These are phyloP conservation scores for Corythornis madagascariensis DNA, from an alignment of 2,113 vertebrate species.

Conservation along the genomic window DNA sequence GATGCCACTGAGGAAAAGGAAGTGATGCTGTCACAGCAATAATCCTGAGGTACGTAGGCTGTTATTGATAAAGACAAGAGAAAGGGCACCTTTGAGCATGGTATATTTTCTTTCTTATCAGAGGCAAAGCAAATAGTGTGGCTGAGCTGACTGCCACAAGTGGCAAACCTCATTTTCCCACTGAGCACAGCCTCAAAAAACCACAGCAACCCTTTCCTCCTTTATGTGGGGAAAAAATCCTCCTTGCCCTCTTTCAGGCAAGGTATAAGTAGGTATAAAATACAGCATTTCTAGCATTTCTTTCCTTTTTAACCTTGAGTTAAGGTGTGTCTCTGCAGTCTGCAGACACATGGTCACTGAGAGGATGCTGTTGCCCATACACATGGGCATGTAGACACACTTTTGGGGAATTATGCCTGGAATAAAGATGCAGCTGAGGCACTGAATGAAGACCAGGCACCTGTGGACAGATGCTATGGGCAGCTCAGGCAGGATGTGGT, in stretches of 20 bases:
- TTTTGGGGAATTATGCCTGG: not conserved
- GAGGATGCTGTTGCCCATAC: rapidly evolving
- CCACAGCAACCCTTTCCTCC: not conserved
- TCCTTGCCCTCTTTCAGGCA: not conserved
- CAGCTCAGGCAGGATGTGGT: not conserved
- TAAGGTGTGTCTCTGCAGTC: not conserved
- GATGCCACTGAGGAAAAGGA: not conserved
- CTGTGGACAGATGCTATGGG: not conserved
- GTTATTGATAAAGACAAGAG: not conserved
- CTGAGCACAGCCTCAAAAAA: rapidly evolving
- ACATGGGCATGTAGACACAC: rapidly evolving
- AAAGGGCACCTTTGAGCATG: not conserved
- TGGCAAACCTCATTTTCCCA: not conserved
- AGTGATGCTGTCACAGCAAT: not conserved
- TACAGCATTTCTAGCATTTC: rapidly evolving
- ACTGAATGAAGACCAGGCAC: not conserved
- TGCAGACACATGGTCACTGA: not conserved
- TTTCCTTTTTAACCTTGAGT: not conserved
- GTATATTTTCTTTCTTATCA: not conserved
- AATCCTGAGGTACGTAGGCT: not conserved
- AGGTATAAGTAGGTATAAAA: not conserved
- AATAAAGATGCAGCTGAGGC: not conserved
- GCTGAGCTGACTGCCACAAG: not conserved
- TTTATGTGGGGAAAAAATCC: not conserved
- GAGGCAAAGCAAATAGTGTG: not conserved